Base-by-base conservation (phyloP, 2,888 invertebrate genomes). In the Oscheius sp. region DNA sequence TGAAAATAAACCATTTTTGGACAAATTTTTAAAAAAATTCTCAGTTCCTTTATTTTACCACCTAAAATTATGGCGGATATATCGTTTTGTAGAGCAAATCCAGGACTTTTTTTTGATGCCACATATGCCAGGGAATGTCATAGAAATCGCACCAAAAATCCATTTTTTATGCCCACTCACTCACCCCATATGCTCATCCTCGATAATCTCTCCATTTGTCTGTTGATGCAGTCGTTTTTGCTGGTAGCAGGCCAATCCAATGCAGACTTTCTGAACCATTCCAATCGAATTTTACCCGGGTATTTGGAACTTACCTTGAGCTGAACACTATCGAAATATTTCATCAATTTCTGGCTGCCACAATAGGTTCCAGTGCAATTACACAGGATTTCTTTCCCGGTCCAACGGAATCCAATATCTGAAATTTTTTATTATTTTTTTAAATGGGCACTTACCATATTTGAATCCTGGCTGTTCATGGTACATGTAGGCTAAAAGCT, bases 301-400 rank as follows among this genome's bases (percentile, higher is more conserved):
- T 35, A 6, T 9, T 9, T 35, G 35, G 9, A 35, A 6, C 35
- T 35, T 35, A 35, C 35, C 35, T 35, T 9, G 9, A 35, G 3
- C 35, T 35, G 35, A 9, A 35, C 16, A 7, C 13, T 23, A 21
- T 61, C 43, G 21, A 61, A 49, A 13, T 3, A 3, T 13, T 49
- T 18, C 6, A 13, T 35, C 35, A 35, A 6, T 9, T 9, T 18
- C 41, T 18, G 41, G 3, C n/a, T n/a, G 16, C 66, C 66, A 21
- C 66, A 66, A 49, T n/a, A 27, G 2, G 12, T 16, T 1, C 25
- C 49, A 6, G 58, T 58, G 25, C 69, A 70, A 18, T 70, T 70
- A 16, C 69, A 70, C 16, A 70, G 58, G 18, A 70, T 41, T 27
- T 70, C 69, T 13, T 21, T 49, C 6, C 69, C 69, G 35, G 63